phyloP scores from a whole-genome alignment of 2,888 invertebrate genomes.

The Sphinx pinastri region DNA sequence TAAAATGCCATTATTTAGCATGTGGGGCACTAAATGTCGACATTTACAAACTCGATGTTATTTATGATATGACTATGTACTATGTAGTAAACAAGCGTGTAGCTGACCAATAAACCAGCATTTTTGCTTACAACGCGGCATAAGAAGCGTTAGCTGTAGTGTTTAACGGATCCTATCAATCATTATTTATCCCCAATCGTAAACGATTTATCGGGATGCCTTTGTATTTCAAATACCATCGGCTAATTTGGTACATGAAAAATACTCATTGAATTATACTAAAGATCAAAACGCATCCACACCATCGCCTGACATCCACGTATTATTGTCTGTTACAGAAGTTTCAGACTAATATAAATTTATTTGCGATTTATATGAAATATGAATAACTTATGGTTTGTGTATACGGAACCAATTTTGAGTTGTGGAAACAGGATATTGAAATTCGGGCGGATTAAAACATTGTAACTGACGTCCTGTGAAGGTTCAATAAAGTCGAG shows the following conservation, averaged over 20 bases:
- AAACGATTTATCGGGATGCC: conserved; percentile 34
- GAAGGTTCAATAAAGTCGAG: too few relatives aligned
- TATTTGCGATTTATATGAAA: too few relatives aligned
- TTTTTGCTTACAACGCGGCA: conserved; percentile 26
- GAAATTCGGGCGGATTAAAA: too few relatives aligned
- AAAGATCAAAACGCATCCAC: neutral
- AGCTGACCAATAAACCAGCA: conserved; percentile 33
- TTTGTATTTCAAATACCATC: conserved; percentile 3
- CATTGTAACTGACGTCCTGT: too few relatives aligned
- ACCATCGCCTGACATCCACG: neutral
- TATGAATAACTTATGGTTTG: too few relatives aligned
- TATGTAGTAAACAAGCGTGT: conserved; percentile 40
- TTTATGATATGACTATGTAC: conserved; percentile 36
- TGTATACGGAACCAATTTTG: too few relatives aligned
- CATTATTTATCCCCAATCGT: conserved; percentile 33
- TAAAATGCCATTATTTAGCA: conserved; percentile 35
- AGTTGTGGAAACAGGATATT: too few relatives aligned
- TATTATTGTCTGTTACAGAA: neutral
- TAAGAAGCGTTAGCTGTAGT: conserved; percentile 11
- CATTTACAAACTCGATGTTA: conserved; percentile 38
- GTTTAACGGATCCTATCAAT: conserved; percentile 12
- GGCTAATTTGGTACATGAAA: neutral
- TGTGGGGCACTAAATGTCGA: conserved; percentile 37
- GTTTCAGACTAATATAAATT: neutral
- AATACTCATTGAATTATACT: neutral